Evolutionary conservation across 2,888 invertebrate genomes (phyloP), one percentile per base, ranked within the genome.

Genomic region (Myopa tessellatipennis): DNA sequence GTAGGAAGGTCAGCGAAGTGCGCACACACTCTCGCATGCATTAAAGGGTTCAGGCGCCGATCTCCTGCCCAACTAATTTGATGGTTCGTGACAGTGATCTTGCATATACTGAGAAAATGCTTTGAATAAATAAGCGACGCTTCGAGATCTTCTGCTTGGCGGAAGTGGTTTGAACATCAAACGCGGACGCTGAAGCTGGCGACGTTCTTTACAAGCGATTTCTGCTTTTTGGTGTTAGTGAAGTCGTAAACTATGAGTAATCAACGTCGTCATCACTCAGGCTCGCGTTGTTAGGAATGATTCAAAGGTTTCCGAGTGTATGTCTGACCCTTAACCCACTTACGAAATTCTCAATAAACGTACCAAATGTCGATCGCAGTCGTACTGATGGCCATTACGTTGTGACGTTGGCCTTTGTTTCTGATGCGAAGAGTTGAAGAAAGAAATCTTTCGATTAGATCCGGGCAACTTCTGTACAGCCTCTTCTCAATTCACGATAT

Each of bases 81-180:
- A 70, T 5, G 12, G 26, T n/a, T 74, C 79, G 76, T 77, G 85
- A 83, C 84, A 85, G 84, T 85, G 85, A 85, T 85, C 85, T 86
- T 85, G 85, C 85, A 86, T 85, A 85, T n/a, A 85, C 85, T 83
- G 81, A 77, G 67, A 80, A 80, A 79, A 10, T 52, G 45, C 16
- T 7, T 16, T 10, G 67, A 67, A 10, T 65, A 8, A 65, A 26
- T 12, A 10, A 7, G 34, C 10, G 38, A 36, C 7, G 36, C 34
- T 36, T 63, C 10, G 16, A 60, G 60, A 60, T 1, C 26, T 16
- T 60, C 16, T 14, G 16, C 12, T 85, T 84, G 81, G 82, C 77
- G 61, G 79, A 80, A 79, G 16, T 50, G 50, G 8, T 6, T 6
- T n/a, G 52, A 26, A 38, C 71, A 38, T 70, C 70, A 58, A 38